These are phyloP conservation scores for Drosophila atripex DNA, from an alignment of 2,888 invertebrate species.

Conservation along the genomic window DNA sequence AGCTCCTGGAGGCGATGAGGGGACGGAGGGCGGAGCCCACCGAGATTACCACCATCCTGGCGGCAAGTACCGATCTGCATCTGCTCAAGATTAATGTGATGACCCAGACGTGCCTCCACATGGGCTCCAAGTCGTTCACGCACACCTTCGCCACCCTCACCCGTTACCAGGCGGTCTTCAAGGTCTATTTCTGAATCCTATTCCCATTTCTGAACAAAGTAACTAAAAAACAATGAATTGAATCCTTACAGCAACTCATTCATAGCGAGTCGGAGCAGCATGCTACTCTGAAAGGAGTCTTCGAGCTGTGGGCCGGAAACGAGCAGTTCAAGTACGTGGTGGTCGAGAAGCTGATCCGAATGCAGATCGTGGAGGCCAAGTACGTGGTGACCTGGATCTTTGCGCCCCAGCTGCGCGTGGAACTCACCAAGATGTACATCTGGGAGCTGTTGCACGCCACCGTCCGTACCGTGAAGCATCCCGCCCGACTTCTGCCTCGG, in stretches of 20 bases:
- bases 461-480: constrained; percentile 26
- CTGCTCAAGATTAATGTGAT: constrained; percentile 50
- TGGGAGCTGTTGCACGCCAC: constrained; percentile 53
- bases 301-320: constrained; percentile 55
- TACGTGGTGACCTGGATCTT: constrained; percentile 51
- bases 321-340: constrained; percentile 50
- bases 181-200: constrained; percentile 38
- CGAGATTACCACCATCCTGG: constrained; percentile 25
- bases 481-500: not conserved
- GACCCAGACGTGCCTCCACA: constrained; percentile 54
- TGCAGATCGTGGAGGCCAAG: constrained; percentile 26
- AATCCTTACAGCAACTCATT: constrained; percentile 30
- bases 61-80: not conserved
- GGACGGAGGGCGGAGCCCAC: constrained; percentile 4
- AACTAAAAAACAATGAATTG: not conserved
- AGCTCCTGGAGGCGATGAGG: constrained; percentile 37
- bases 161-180: constrained; percentile 44
- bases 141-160: constrained; percentile 36
- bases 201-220: not conserved
- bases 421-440: constrained; percentile 52
- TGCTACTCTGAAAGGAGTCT: constrained; percentile 41
- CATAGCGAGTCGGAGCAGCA: constrained; percentile 21
- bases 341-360: constrained; percentile 38
- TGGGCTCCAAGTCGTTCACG: constrained; percentile 56
- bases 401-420: constrained; percentile 16